phyloP scores from a whole-genome alignment of 1,140 invertebrate genomes.

The Heliconius nattereri region DNA sequence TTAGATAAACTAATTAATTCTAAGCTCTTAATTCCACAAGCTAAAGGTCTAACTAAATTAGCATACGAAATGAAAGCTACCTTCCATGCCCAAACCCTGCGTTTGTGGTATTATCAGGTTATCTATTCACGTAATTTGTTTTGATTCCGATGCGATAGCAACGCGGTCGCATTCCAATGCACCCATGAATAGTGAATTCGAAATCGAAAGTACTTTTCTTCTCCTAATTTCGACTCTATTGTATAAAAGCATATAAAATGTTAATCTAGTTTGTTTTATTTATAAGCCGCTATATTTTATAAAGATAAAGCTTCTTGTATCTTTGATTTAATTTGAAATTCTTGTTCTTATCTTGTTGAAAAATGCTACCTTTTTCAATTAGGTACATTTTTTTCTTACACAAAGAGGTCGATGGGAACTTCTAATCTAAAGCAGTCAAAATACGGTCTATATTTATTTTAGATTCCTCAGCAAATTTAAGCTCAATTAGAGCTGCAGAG shows the following conservation, averaged over 20 bases:
- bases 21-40: neutral
- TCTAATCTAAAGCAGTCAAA: neutral
- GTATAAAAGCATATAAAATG: neutral
- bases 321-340: neutral
- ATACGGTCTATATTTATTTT: neutral
- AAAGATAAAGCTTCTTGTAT: slow-evolving; percentile 9
- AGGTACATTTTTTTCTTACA: neutral
- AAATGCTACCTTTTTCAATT: neutral
- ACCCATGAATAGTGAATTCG: slow-evolving; percentile 41
- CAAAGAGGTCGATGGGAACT: neutral
- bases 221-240: slow-evolving; percentile 13
- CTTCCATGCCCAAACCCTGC: slow-evolving; percentile 18
- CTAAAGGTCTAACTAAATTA: neutral
- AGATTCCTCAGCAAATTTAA: no score
- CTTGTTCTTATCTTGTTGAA: neutral
- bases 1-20: neutral
- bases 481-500: no score
- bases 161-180: slow-evolving; percentile 39
- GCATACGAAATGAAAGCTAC: neutral
- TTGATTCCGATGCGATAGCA: slow-evolving; percentile 43
- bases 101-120: slow-evolving; percentile 48
- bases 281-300: neutral
- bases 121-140: slow-evolving; percentile 48
- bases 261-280: neutral
- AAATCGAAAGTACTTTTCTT: slow-evolving; percentile 51